Base-by-base conservation (phyloP, 2,113 vertebrate genomes). In the Brachypteracias leptosomus region DNA sequence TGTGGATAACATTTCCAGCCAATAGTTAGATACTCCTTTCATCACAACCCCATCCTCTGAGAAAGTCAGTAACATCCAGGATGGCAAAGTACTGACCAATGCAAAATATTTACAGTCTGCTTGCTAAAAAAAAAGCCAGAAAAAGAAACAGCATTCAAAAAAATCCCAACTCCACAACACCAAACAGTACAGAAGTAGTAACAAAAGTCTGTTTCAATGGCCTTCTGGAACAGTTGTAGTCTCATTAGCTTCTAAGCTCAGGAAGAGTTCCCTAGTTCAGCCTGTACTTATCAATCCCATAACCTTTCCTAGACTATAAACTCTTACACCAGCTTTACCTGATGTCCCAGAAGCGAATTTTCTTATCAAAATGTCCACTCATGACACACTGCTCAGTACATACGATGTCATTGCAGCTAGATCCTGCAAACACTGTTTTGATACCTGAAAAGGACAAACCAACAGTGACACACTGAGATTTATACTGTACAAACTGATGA, bases 351-450 rank as follows among this genome's bases (percentile, higher is more conserved):
- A 99, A 99, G 22, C 99, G 98, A 57, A 99, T 98, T 93, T 99
- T 99, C 98, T 99, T 99, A 84, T 99, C 99, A 55, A 99, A 99
- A 94, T 99, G 99, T 77, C 99, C 99, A 28, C 99, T 99, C 99
- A 99, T 99, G 29, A 99, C 99, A 92, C 99, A 99, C 81, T 99
- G 99, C 92, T 99, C 99, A 2, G 99, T 99, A 97, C 99, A 99
- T 22, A 99, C 99, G 0, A 99, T 99, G 93, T 99, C 99, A 31
- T 99, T 99, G 96, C 99, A 99, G 97, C 99, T 99, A 94, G 99
- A 99, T 12, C 99, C 99, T 0, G 99, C 99, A 94, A 99, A 99
- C 57, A 99, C 99, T 1, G 99, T 99, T 98, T 99, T 99, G 98
- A 99, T 99, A 98, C 99, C 99, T 99, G 95, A 47, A 95, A 95